Evolutionary conservation across 2,113 vertebrate species (phyloP).

Genomic region (Hippopotamus amphibius): DNA sequence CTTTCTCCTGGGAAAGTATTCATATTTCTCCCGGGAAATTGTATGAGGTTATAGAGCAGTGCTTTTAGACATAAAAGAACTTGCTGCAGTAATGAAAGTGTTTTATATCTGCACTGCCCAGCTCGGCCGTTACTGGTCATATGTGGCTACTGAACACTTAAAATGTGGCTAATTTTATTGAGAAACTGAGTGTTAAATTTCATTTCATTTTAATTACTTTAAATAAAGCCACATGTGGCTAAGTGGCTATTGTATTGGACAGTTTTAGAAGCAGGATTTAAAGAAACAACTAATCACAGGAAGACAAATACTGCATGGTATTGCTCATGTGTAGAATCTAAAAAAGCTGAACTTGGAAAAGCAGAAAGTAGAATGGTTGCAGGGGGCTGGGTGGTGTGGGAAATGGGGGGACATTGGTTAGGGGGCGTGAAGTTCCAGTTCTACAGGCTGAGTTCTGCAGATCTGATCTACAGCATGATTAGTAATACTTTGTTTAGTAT

Average conservation of each 20-base stretch:
- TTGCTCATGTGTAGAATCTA: neutral
- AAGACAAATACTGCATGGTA: neutral
- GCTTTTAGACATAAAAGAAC: neutral
- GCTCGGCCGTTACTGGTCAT: neutral
- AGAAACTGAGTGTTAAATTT: slow-evolving; percentile 10
- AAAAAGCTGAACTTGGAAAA: neutral
- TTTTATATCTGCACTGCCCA: neutral
- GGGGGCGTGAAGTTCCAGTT: neutral
- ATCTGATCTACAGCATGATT: neutral
- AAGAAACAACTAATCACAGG: neutral
- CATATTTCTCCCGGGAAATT: neutral
- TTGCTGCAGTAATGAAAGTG: neutral
- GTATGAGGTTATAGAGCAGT: neutral
- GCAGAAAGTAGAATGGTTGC: neutral
- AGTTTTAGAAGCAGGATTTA: neutral
- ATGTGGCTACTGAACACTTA: neutral
- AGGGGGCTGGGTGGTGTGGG: rapidly evolving
- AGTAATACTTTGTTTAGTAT: too few relatives aligned
- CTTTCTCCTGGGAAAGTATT: neutral
- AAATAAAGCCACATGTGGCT: neutral
- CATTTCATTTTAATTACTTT: neutral
- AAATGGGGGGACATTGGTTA: too few relatives aligned
- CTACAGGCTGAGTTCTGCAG: neutral
- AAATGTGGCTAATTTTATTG: neutral
- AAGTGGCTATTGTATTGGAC: neutral